Evolutionary conservation across 2,797 vertebrate species (phyloP), one percentile per base, ranked within the genome.

Genomic region (Sitta carolinensis): DNA sequence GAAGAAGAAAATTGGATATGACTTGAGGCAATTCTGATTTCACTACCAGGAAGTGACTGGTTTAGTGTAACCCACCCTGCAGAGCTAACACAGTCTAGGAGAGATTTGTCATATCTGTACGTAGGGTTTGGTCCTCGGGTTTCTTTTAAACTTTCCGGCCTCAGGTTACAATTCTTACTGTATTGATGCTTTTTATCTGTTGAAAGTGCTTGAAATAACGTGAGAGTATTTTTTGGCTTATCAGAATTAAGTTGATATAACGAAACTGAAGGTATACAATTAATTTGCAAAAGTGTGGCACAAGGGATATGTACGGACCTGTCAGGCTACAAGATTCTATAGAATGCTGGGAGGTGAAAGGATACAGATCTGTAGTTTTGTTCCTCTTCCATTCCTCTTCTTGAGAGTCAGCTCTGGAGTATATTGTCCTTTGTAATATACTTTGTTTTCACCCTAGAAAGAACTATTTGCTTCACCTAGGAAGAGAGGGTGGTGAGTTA

Each of bases 241-340:
- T 38, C 18, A 59, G n/a, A 72, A 63, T n/a, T 23, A 26, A 45
- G 2, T 45, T 74, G 43, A 26, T 54, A n/a, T 36, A n/a, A 54
- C 42, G n/a, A 58, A 83, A 72, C 15, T 34, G 25, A 66, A 69
- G 9, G 15, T 12, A 52, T 21, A 13, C 13, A 42, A 27, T 70
- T 19, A 43, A n/a, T 74, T 48, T 67, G 7, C 32, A 40, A 6
- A 62, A 70, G 22, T 19, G 5, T 62, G 13, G 9, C 30, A 27
- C 19, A 22, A 73, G 16, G 27, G 22, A 14, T 32, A 16, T 1
- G 0, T 52, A 23, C 0, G 2, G 25, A 26, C 8, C 19, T 61
- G 69, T 88, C 30, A 52, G 27, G 4, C 36, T 70, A 57, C 27
- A 47, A 26, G 27, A 17, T 66, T 40, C 40, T 64, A 16, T 43